phyloP scores from a whole-genome alignment of 2,113 vertebrate genomes.

The Crotalus helleri region DNA sequence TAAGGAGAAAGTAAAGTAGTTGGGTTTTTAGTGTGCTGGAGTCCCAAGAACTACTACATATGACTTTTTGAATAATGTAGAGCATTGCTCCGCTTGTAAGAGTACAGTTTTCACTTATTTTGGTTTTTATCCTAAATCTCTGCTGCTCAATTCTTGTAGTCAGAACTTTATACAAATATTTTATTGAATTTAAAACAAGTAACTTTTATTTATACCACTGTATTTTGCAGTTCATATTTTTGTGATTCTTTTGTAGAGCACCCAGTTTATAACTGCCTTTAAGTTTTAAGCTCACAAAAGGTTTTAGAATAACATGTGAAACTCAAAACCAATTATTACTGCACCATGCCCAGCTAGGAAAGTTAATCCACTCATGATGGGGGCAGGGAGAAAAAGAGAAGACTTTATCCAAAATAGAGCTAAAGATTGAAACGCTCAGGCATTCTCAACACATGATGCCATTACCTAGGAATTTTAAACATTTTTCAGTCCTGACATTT shows the following conservation, averaged over 20 bases:
- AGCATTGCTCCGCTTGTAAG: background rate
- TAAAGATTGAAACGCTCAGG: background rate
- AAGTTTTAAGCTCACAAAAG: conserved; percentile 3
- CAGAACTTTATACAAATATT: conserved; percentile 33
- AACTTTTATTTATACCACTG: conserved; percentile 28
- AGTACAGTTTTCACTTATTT: background rate
- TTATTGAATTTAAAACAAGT: conserved; percentile 13
- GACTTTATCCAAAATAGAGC: background rate
- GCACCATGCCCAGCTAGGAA: background rate
- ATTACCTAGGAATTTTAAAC: conserved; percentile 3
- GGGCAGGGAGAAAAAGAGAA: background rate
- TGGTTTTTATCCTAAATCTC: conserved; percentile 37
- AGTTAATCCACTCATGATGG: background rate
- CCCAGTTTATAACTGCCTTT: background rate
- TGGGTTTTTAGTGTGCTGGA: background rate
- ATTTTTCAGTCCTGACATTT: background rate
- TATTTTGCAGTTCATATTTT: conserved; percentile 25
- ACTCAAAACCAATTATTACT: conserved; percentile 18
- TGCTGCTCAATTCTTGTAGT: conserved; percentile 31
- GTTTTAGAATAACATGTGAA: conserved; percentile 10
- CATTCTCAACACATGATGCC: background rate
- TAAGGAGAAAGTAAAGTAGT: background rate
- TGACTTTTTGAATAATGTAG: background rate
- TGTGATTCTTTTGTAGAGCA: conserved; percentile 35
- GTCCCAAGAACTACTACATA: background rate